Evolutionary conservation across 2,113 vertebrate species (phyloP), one percentile per base, ranked within the genome.

Genomic region (Apeltes quadracus): DNA sequence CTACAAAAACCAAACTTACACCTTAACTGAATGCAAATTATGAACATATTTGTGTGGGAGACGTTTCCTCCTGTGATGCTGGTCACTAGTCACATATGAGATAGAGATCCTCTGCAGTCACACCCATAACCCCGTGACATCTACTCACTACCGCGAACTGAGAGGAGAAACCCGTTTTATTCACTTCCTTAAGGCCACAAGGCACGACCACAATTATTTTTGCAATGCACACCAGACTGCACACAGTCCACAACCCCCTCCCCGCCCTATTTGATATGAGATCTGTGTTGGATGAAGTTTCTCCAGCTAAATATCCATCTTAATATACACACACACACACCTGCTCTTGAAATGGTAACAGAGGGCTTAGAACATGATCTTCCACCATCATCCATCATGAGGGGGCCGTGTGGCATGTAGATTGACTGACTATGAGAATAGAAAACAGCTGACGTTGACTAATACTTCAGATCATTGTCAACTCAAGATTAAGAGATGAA

Each of bases 141-240:
- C 46, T 22, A 8, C 44, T 43, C 41, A 44, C 32, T 25, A 59
- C 46, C 61, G 64, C 20, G 59, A 76, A 61, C 63, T 69, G 72
- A 82, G 82, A 82, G 64, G 16, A 68, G 56, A 79, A 82, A 65
- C 58, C 55, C 4, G 12, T 46, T 76, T 58, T 36, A 62, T 78
- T 55, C 61, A 71, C 59, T 65, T 68, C 57, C 59, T 75, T 43
- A 74, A 69, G 64, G 46, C 46, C 79, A 74, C 51, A 65, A 41
- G 56, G 81, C 75, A 75, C 14, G 10, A 59, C 58, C 67, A 54
- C 23, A 64, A 29, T 36, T 64, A 66, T 23, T 55, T 71, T 55
- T 48, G 43, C 46, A 66, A 74, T 15, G 55, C 18, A n/a, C 12
- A n/a, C 15, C 64, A 79, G 20, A 23, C 36, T 1, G 3, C 61